A percentile compares a stretch with the other conserved stretches of the same genome.
Evolutionary conservation across 92 coral and sea anemone species (phyloP).

Genomic region (Ricordea florida): DNA sequence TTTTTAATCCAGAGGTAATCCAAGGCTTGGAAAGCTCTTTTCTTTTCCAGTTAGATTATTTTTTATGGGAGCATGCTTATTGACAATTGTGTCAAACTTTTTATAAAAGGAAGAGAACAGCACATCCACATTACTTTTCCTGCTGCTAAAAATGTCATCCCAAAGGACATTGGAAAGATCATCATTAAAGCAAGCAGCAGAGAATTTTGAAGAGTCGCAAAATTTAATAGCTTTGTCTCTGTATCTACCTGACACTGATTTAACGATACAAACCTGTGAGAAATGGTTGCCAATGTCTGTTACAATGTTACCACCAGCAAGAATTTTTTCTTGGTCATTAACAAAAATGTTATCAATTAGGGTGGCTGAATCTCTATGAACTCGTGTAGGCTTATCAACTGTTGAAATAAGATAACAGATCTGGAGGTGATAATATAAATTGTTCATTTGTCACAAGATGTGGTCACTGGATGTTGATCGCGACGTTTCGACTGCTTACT

Average conservation of each 20-base stretch:
- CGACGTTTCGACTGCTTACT: no score
- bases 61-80: constrained; percentile 23
- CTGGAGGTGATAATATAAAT: no score
- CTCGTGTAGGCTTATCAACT: constrained; percentile 22
- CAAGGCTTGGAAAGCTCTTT: constrained; percentile 24
- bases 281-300: constrained; percentile 33
- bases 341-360: constrained; percentile 31
- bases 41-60: not conserved
- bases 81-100: not conserved
- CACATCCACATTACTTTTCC: not conserved
- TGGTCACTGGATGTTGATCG: no score
- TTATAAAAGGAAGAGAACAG: constrained; percentile 1
- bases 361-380: not conserved
- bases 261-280: constrained; percentile 13
- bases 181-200: not conserved
- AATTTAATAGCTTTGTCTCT: not conserved
- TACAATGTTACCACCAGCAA: constrained; percentile 1
- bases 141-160: not conserved
- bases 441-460: no score
- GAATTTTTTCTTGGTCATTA: not conserved
- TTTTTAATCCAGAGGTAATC: constrained; percentile 3
- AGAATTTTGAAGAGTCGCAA: constrained; percentile 19
- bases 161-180: not conserved
- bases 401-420: no score
- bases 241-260: not conserved